These are phyloP conservation scores for Elephantulus edwardii DNA, from an alignment of 2,113 vertebrate genomes.

Conservation along the genomic window DNA sequence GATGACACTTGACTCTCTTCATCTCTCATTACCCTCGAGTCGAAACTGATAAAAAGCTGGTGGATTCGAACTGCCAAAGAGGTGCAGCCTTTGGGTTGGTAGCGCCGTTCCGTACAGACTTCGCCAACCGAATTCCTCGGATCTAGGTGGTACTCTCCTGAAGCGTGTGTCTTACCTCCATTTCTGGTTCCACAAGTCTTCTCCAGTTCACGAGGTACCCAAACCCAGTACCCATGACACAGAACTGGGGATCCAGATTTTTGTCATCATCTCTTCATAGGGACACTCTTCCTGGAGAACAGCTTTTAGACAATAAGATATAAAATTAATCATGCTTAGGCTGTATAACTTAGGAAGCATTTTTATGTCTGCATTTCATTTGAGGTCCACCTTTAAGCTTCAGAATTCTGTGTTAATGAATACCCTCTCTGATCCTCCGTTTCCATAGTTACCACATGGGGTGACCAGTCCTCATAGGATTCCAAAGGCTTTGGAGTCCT, in stretches of 20 bases:
- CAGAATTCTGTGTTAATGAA: not conserved
- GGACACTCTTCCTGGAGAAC: not conserved
- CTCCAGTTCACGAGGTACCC: not conserved
- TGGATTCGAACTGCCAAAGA: no score
- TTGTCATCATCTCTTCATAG: not conserved
- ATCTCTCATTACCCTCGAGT: no score
- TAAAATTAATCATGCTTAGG: not conserved
- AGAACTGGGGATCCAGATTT: not conserved
- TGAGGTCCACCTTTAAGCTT: not conserved
- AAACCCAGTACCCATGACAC: not conserved
- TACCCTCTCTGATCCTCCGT: not conserved
- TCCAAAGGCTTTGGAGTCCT: not conserved
- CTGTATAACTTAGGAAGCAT: not conserved
- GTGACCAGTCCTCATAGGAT: not conserved
- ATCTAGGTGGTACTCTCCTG: accelerated
- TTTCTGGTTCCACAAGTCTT: not conserved
- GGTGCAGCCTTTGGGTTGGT: no score
- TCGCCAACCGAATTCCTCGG: no score
- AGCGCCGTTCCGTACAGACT: no score
- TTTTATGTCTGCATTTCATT: not conserved
- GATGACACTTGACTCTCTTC: not conserved
- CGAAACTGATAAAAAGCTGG: no score
- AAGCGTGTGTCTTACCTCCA: not conserved
- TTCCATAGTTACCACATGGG: not conserved
- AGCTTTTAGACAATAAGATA: not conserved